Conservation (phyloP, 1,140 invertebrate species). For the Drosophila willistoni region DNA sequence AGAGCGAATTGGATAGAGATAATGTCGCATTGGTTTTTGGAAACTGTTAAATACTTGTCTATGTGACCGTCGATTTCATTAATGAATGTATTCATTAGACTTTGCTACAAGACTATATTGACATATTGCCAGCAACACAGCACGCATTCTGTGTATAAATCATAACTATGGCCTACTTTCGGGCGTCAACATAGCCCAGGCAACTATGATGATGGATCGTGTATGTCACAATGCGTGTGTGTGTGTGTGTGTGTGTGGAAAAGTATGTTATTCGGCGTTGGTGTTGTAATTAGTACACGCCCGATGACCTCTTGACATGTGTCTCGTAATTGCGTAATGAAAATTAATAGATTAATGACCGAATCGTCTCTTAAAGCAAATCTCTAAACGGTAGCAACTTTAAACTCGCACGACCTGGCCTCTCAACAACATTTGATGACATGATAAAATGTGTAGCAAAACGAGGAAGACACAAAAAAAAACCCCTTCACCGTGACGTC, state of each 20-base stretch:
- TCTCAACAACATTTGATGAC: slow-evolving; percentile 23
- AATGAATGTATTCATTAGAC: slow-evolving; percentile 67
- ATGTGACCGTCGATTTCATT: slow-evolving; percentile 48
- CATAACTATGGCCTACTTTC: slow-evolving; percentile 46
- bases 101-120: slow-evolving; percentile 21
- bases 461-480: slow-evolving; percentile 13
- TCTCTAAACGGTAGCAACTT: slow-evolving; percentile 32
- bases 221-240: neutral
- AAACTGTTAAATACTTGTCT: slow-evolving; percentile 37
- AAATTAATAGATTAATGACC: slow-evolving; percentile 69
- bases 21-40: neutral
- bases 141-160: slow-evolving; percentile 33
- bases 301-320: slow-evolving; percentile 55
- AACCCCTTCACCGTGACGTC: slow-evolving; percentile 36
- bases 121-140: slow-evolving; percentile 11
- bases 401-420: slow-evolving; percentile 27
- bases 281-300: slow-evolving; percentile 60
- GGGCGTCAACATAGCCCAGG: neutral
- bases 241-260: neutral
- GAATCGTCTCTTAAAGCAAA: slow-evolving; percentile 12
- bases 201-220: slow-evolving; percentile 61
- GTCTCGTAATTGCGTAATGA: slow-evolving; percentile 59
- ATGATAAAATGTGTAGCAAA: slow-evolving; percentile 16
- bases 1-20: neutral
- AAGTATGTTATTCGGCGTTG: neutral